phyloP scores from a whole-genome alignment of 1,140 invertebrate species.

The Drosophila cardini region DNA sequence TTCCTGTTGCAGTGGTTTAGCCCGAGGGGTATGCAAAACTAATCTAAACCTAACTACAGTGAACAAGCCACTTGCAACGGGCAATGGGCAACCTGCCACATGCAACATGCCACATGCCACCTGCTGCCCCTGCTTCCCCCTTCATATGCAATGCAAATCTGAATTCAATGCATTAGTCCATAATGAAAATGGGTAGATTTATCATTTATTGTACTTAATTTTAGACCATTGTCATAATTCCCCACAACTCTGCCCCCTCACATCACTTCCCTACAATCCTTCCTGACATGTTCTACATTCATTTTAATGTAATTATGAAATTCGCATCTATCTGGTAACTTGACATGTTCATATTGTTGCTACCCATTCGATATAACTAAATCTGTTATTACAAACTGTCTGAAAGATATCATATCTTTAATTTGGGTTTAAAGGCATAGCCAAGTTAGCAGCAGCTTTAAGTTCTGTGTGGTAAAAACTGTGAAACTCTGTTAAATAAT shows the following conservation, averaged over 20 bases:
- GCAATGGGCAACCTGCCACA: slow-evolving; percentile 3
- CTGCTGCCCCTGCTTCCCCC: not conserved
- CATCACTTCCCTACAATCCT: not conserved
- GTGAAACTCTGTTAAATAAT: no score
- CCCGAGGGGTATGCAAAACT: not conserved
- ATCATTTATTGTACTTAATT: slow-evolving; percentile 41
- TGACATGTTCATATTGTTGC: slow-evolving; percentile 41
- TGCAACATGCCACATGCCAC: slow-evolving; percentile 23
- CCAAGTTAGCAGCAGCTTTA: no score
- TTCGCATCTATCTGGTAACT: slow-evolving; percentile 55
- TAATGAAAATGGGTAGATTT: slow-evolving; percentile 48
- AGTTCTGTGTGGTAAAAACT: no score
- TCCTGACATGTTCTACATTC: slow-evolving; percentile 48
- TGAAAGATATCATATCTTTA: slow-evolving; percentile 5
- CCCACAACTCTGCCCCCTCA: not conserved
- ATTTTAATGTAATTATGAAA: slow-evolving; percentile 65
- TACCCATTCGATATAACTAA: slow-evolving; percentile 19
- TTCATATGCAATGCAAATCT: slow-evolving; percentile 13
- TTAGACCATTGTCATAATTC: slow-evolving; percentile 32
- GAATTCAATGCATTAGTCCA: slow-evolving; percentile 10
- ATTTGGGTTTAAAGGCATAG: no score
- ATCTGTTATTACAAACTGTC: not conserved
- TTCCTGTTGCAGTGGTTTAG: slow-evolving; percentile 29
- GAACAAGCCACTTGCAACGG: slow-evolving; percentile 6
- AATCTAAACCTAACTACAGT: not conserved